phyloP scores from a whole-genome alignment of 2,797 vertebrate species.

The Gymnocypris eckloni region DNA sequence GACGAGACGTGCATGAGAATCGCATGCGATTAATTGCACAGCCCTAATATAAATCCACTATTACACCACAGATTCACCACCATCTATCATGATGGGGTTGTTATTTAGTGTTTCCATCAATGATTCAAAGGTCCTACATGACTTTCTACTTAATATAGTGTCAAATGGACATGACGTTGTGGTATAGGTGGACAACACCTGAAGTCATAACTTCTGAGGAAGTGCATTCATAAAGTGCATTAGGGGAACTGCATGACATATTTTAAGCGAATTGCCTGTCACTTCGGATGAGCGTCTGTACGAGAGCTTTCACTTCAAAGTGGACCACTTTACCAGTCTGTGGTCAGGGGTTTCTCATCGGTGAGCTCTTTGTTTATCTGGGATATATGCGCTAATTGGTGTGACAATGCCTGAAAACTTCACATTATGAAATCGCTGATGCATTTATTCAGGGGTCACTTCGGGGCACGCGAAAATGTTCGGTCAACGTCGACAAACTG shows the following conservation, averaged over 20 bases:
- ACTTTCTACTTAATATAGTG: slow-evolving; percentile 49
- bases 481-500: slow-evolving; percentile 50
- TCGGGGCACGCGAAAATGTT: slow-evolving; percentile 43
- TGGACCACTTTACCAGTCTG: not conserved
- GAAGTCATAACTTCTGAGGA: slow-evolving; percentile 36
- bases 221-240: slow-evolving; percentile 33
- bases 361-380: slow-evolving; percentile 8
- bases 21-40: too few relatives aligned
- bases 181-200: slow-evolving; percentile 42
- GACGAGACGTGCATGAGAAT: too few relatives aligned
- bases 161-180: slow-evolving; percentile 34
- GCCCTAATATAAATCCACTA: not conserved
- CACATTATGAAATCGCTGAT: slow-evolving; percentile 43
- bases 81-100: slow-evolving; percentile 22
- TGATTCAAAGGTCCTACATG: slow-evolving; percentile 55
- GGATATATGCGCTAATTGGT: slow-evolving; percentile 45
- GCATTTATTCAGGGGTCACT: slow-evolving; percentile 53
- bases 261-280: slow-evolving; percentile 53
- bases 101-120: slow-evolving; percentile 41
- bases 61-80: slow-evolving; percentile 26
- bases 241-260: slow-evolving; percentile 45
- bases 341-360: slow-evolving; percentile 5
- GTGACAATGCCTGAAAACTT: slow-evolving; percentile 31
- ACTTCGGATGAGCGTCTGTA: slow-evolving; percentile 47
- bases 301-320: not conserved